phyloP scores from a whole-genome alignment of 2,113 vertebrate species.

The Rutilus rutilus region DNA sequence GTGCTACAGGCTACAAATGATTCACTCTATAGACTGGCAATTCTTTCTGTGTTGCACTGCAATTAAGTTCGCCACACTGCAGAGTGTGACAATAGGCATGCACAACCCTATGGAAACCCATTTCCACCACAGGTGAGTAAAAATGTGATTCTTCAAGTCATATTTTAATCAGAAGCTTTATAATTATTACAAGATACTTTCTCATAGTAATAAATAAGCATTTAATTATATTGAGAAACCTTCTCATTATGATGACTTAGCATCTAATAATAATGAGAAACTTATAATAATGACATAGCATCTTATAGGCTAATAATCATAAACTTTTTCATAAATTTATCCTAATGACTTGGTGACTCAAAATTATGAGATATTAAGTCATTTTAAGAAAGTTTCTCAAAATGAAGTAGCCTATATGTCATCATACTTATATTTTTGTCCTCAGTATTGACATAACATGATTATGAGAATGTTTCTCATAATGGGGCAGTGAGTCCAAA shows the following conservation, averaged over 20 bases:
- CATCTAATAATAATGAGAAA: too few relatives aligned
- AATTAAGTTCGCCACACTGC: conserved; percentile 31
- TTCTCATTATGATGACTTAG: background rate
- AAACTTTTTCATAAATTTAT: too few relatives aligned
- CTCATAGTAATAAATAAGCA: background rate
- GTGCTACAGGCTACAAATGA: conserved; percentile 41
- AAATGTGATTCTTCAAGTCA: background rate
- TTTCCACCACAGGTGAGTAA: background rate
- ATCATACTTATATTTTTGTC: background rate
- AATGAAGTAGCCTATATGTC: background rate
- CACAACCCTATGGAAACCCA: background rate
- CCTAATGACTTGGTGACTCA: background rate
- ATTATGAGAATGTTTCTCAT: background rate
- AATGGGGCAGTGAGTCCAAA: background rate
- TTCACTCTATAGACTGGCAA: conserved; percentile 39
- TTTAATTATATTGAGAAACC: background rate
- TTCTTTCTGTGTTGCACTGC: conserved; percentile 8
- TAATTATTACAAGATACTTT: background rate
- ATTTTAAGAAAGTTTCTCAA: background rate
- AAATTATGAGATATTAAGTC: background rate
- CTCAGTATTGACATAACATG: background rate
- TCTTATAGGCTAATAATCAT: too few relatives aligned
- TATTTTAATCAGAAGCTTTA: background rate
- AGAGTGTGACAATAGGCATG: conserved; percentile 18
- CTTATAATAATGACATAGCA: too few relatives aligned